Evolutionary conservation across 1,140 invertebrate genomes (phyloP), one percentile per base, ranked within the genome.

Genomic region (Drosophila navojoa): DNA sequence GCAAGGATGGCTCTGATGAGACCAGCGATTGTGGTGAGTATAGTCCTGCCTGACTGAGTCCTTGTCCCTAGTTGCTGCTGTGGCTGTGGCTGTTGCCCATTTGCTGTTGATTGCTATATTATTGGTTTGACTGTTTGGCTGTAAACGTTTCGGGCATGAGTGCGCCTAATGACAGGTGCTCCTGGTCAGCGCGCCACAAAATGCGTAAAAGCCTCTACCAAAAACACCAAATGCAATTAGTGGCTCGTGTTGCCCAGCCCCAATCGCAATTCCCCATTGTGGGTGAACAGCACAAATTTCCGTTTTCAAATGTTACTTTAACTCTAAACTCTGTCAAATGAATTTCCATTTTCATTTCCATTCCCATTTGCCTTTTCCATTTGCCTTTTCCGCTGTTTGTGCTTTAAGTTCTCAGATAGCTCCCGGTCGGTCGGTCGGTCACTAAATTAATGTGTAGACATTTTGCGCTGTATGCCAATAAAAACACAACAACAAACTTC

Each of bases 1-100:
- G 96, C 92, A 90, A 91, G 13, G 95, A 96, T 92, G 94, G 93
- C 38, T 95, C 94, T 60, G 95, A 96, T 91, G 96, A 96, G 91
- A 91, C 91, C 60, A 76, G 91, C 55, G 91, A 93, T 62, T 95
- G 94, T 84, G 93, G 95, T 94, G 90, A 92, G 92, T 90, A 68
- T 29, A 61, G 47, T 66, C 29, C 55, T 16, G 1, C 6, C 5
- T n/a, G 2, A 19, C 2, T 15, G 16, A 19, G 4, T 22, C 25
- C 11, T 15, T 53, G 6, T 53, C 3, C 27, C 27, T 22, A 22
- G 19, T 22, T 22, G 10, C 19, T 15, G 11, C 13, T 15, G 5
- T 40, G 45, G 45, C 27, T 47, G 25, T 4, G 27, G 58, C 25
- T 16, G 29, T 40, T 62, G 40, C 19, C 49, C 42, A 44, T 54